Conservation (phyloP, 2,888 invertebrate genomes). For the Troglohyphantes excavatus region DNA sequence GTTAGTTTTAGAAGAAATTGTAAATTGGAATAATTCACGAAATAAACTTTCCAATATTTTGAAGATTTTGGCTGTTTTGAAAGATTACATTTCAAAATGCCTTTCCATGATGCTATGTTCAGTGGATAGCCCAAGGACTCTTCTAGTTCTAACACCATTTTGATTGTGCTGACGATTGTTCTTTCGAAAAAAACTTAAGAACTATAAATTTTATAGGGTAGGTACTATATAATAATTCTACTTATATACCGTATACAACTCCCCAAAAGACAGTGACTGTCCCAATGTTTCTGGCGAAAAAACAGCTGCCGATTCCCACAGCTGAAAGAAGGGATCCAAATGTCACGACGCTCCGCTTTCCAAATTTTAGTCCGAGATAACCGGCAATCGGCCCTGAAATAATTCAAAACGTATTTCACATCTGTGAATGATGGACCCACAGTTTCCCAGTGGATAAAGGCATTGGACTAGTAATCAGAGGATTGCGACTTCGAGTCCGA, state of each 20-base stretch:
- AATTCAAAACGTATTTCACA: background rate
- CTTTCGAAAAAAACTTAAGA: background rate
- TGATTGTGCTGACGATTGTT: background rate
- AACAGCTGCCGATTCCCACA: slow-evolving; percentile 32
- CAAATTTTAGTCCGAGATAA: slow-evolving; percentile 18
- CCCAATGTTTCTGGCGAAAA: slow-evolving; percentile 34
- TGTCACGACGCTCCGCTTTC: background rate
- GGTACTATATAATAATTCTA: too few species aligned
- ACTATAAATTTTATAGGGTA: background rate
- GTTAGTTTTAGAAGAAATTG: too few species aligned
- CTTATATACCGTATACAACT: slow-evolving; percentile 25
- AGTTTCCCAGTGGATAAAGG: too few species aligned
- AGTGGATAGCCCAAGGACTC: background rate
- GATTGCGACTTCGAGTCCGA: too few species aligned
- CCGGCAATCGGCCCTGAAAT: slow-evolving; percentile 42
- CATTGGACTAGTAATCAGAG: too few species aligned
- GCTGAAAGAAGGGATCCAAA: slow-evolving; percentile 17
- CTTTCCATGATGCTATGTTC: too few species aligned
- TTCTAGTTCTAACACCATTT: background rate
- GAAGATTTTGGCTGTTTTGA: too few species aligned
- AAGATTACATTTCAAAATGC: too few species aligned
- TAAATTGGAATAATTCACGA: too few species aligned
- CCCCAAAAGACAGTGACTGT: slow-evolving; percentile 38
- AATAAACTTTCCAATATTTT: too few species aligned
- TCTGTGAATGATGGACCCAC: too few species aligned